A percentile compares a stretch with the other conserved stretches of the same genome.
phyloP scores from a whole-genome alignment of 2,113 vertebrate genomes.

The Rhineura floridana region DNA sequence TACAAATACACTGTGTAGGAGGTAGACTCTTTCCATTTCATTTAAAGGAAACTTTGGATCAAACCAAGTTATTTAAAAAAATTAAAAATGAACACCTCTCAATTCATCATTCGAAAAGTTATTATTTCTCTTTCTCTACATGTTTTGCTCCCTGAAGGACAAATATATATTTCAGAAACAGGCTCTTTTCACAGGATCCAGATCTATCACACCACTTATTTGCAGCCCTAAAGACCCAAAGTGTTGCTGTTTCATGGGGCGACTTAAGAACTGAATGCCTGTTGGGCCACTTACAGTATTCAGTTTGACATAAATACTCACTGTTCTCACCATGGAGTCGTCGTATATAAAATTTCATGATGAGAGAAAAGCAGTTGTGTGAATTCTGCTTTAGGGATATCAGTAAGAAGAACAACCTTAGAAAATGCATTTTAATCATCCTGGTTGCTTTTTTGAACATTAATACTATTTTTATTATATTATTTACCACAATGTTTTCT shows the following conservation, averaged over 20 bases:
- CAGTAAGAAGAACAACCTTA: slow-evolving; percentile 9
- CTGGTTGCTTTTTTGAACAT: background rate
- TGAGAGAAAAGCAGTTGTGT: background rate
- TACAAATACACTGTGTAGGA: background rate
- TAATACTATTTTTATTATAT: background rate
- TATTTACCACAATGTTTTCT: background rate
- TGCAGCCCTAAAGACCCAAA: background rate
- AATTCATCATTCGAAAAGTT: background rate
- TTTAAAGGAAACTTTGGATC: background rate
- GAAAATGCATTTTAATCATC: background rate
- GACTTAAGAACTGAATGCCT: background rate
- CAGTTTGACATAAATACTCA: background rate
- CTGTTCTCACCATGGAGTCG: background rate
- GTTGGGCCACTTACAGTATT: background rate
- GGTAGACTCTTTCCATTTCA: too few relatives aligned
- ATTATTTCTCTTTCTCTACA: background rate
- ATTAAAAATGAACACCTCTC: background rate
- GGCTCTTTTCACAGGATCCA: slow-evolving; percentile 18
- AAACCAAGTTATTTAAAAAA: background rate
- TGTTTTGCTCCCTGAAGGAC: background rate
- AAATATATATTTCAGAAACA: background rate
- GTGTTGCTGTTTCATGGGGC: too few relatives aligned
- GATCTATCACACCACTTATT: background rate
- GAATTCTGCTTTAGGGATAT: slow-evolving; percentile 1
- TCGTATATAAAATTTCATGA: background rate